A percentile compares a stretch with the other conserved stretches of the same genome.
phyloP scores from a whole-genome alignment of 2,797 vertebrate species.

The Pseudopleuronectes americanus region DNA sequence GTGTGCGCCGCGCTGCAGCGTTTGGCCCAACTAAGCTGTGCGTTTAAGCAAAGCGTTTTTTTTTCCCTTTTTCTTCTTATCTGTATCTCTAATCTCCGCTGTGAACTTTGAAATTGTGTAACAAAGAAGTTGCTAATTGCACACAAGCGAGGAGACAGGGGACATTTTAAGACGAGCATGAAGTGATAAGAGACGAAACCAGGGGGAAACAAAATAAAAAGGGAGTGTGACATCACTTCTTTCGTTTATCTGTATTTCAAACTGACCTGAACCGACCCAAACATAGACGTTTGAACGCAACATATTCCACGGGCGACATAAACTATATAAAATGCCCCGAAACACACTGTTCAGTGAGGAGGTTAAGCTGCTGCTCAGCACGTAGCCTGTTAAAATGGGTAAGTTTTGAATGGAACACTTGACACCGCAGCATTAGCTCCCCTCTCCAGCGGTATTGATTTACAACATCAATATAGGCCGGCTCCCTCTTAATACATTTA shows the following conservation, averaged over 20 bases:
- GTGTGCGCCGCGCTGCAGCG: conserved; percentile 46
- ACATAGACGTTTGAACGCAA: conserved; percentile 1
- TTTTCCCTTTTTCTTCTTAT: conserved; percentile 4
- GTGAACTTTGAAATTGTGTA: conserved; percentile 22
- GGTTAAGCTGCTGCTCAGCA: conserved; percentile 34
- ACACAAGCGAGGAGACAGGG: background rate
- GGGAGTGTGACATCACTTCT: background rate
- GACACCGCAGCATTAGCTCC: conserved; percentile 63
- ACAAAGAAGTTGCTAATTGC: conserved; percentile 28
- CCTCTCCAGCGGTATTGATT: conserved; percentile 74
- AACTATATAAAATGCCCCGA: background rate
- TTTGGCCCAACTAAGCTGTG: conserved; percentile 31
- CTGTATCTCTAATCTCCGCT: conserved; percentile 14
- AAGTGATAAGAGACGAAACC: background rate
- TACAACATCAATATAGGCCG: conserved; percentile 72
- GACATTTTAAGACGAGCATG: background rate
- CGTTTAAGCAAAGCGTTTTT: conserved; percentile 37
- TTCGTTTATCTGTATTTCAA: conserved; percentile 10
- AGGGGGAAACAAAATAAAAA: background rate
- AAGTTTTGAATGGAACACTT: conserved; percentile 70
- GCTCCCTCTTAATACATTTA: conserved; percentile 74
- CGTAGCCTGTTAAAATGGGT: conserved; percentile 55
- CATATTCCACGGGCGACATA: background rate
- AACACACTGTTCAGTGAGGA: conserved; percentile 7
- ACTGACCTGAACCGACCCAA: background rate